phyloP scores from a whole-genome alignment of 2,888 invertebrate species.

The Dendrolimus houi region DNA sequence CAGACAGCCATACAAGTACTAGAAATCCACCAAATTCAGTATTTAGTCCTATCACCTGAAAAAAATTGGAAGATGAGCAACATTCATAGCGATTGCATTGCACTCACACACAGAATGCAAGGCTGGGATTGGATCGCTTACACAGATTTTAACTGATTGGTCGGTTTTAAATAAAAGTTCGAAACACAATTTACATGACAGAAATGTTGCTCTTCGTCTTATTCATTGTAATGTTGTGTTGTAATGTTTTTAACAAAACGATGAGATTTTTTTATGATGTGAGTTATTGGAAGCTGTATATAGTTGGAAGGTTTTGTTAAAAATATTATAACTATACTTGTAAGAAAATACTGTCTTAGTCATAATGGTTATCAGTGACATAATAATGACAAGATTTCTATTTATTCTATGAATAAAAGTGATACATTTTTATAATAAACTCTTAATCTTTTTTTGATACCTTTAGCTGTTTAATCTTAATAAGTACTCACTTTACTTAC shows the following conservation, averaged over 20 bases:
- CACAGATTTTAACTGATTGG: neutral
- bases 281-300: too few relatives aligned
- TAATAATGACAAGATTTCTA: slow-evolving; percentile 28
- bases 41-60: slow-evolving; percentile 12
- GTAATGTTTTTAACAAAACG: neutral
- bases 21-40: slow-evolving; percentile 19
- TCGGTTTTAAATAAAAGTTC: too few relatives aligned
- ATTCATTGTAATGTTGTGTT: neutral
- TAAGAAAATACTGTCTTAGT: slow-evolving; percentile 24
- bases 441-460: too few relatives aligned
- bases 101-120: slow-evolving; percentile 4
- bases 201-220: slow-evolving; percentile 13
- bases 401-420: slow-evolving; percentile 69
- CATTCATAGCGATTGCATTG: slow-evolving; percentile 11
- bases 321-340: slow-evolving; percentile 2
- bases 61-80: slow-evolving; percentile 15
- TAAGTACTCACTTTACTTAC: too few relatives aligned
- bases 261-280: too few relatives aligned
- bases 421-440: slow-evolving; percentile 9
- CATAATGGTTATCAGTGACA: slow-evolving; percentile 31
- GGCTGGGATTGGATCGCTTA: slow-evolving; percentile 14
- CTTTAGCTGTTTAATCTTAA: too few relatives aligned
- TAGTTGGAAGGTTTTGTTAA: neutral
- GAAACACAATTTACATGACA: neutral
- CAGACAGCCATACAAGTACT: slow-evolving; percentile 63